These are phyloP conservation scores for Athripsodes cinereus DNA, from an alignment of 2,888 invertebrate species.

Conservation along the genomic window DNA sequence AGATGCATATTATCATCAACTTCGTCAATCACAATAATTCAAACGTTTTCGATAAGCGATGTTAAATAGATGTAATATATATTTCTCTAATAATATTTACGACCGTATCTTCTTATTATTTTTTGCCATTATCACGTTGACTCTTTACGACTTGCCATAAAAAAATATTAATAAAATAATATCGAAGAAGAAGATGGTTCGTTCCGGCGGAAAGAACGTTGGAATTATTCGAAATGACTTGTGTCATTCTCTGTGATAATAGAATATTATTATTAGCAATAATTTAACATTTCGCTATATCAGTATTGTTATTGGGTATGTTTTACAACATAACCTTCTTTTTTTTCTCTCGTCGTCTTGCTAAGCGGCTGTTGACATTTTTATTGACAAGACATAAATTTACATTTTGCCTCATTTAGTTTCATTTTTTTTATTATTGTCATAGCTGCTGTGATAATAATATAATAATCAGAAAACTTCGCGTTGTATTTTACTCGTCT, in stretches of 20 bases:
- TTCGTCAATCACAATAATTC: no score
- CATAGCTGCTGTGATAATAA: not conserved
- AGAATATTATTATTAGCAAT: no score
- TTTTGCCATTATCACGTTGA: no score
- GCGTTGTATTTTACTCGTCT: no score
- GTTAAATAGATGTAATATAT: not conserved
- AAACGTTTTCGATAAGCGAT: not conserved
- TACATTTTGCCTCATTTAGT: not conserved
- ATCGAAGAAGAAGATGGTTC: not conserved
- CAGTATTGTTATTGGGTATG: not conserved
- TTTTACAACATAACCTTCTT: not conserved
- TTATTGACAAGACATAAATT: not conserved
- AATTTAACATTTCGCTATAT: not conserved
- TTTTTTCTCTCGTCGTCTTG: no score
- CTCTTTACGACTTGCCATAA: not conserved
- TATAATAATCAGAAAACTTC: no score
- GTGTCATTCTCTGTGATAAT: not conserved
- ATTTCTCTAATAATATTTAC: not conserved
- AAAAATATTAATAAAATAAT: no score
- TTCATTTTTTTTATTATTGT: not conserved
- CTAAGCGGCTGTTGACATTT: not conserved
- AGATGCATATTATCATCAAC: no score
- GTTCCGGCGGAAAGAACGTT: not conserved
- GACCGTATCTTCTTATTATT: not conserved
- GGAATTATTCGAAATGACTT: not conserved